A percentile compares a stretch with the other conserved stretches of the same genome.
These are phyloP conservation scores for Xestobium rufovillosum DNA, from an alignment of 2,888 invertebrate species.

Conservation along the genomic window DNA sequence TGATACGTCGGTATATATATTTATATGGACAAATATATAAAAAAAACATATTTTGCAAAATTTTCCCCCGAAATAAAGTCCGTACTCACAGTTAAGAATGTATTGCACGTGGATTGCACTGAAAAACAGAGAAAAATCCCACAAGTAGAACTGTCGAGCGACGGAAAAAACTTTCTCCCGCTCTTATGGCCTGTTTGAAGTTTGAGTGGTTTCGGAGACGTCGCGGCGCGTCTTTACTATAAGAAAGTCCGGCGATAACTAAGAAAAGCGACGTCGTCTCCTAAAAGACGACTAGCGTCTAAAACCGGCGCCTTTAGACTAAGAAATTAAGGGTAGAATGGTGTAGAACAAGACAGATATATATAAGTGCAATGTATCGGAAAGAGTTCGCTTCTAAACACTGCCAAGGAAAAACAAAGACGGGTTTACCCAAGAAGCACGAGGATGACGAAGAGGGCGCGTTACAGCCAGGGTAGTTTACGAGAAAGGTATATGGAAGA, in stretches of 20 bases:
- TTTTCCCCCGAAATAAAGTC: no score
- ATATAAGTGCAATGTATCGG: slow-evolving; percentile 34
- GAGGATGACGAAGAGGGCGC: slow-evolving; percentile 32
- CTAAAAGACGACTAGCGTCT: slow-evolving; percentile 44
- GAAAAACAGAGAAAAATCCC: no score
- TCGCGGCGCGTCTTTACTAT: slow-evolving; percentile 42
- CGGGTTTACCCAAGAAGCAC: slow-evolving; percentile 35
- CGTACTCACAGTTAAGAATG: no score
- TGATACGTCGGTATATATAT: no score
- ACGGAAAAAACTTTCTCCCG: no score
- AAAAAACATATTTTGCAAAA: no score
- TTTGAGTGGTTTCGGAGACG: no score
- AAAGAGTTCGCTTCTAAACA: slow-evolving; percentile 35
- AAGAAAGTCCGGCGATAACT: slow-evolving; percentile 45
- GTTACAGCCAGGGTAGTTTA: slow-evolving; percentile 35
- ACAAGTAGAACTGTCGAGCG: no score
- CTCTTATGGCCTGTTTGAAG: no score
- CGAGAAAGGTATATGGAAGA: slow-evolving; percentile 35
- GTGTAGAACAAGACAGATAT: slow-evolving; percentile 30
- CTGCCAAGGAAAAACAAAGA: slow-evolving; percentile 38
- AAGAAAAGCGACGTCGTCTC: slow-evolving; percentile 44
- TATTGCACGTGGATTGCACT: no score
- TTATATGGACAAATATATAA: no score
- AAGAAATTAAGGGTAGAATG: slow-evolving; percentile 41
- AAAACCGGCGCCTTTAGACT: slow-evolving; percentile 44